phyloP scores from a whole-genome alignment of 2,797 vertebrate species.

The Margarornis squamiger region DNA sequence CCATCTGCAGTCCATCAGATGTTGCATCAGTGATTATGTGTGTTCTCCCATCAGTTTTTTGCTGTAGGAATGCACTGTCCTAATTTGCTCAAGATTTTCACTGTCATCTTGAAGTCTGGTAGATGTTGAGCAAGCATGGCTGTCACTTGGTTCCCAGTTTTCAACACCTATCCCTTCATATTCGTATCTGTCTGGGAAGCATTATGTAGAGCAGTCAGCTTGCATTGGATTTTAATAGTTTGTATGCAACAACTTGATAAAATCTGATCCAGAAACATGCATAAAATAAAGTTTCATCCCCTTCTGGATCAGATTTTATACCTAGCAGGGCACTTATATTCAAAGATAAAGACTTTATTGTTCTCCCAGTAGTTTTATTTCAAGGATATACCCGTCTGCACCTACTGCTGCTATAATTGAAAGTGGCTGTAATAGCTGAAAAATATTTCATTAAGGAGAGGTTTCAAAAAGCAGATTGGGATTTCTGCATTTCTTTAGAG shows the following conservation, averaged over 20 bases:
- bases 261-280: not conserved
- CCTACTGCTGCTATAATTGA: not conserved
- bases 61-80: not conserved
- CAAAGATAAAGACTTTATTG: not conserved
- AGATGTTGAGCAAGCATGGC: not conserved
- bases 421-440: not conserved
- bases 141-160: not conserved
- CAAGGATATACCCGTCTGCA: not conserved
- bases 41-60: not conserved
- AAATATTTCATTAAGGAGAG: not conserved
- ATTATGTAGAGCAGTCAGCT: not conserved
- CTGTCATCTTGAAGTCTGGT: not conserved
- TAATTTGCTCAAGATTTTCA: not conserved
- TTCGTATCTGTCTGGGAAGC: not conserved
- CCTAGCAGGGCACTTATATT: not conserved
- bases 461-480: not conserved
- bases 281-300: not conserved
- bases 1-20: not conserved
- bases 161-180: not conserved
- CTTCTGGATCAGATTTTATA: not conserved
- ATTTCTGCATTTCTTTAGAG: not conserved
- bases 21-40: not conserved
- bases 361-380: not conserved
- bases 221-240: not conserved
- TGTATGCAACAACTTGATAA: not conserved